These are phyloP conservation scores for Pseudorectes ferrugineus DNA, from an alignment of 2,113 vertebrate species.

Conservation along the genomic window DNA sequence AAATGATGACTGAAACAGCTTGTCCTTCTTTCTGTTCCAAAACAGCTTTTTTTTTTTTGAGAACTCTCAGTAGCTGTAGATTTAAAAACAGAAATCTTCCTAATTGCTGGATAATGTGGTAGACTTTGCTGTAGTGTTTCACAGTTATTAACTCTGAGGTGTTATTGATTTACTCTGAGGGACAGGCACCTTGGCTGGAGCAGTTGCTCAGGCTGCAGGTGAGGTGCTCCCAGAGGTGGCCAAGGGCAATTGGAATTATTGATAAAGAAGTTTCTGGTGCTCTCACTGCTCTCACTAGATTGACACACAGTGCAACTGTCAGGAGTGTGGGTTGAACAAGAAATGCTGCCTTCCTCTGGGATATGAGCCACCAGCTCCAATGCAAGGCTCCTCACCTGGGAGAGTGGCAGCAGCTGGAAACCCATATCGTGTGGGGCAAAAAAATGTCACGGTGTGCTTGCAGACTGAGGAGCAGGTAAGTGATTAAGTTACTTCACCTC, in stretches of 20 bases:
- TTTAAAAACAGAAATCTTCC: constrained; percentile 8
- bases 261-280: neutral
- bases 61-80: neutral
- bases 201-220: neutral
- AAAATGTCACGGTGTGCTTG: neutral
- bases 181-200: neutral
- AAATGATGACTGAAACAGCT: constrained; percentile 28
- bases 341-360: neutral
- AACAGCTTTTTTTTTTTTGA: constrained; percentile 9
- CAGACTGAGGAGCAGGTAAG: neutral
- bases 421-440: neutral
- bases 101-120: constrained; percentile 31
- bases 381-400: neutral
- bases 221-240: neutral
- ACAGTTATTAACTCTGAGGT: neutral
- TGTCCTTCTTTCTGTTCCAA: constrained; percentile 43
- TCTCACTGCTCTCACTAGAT: accelerated
- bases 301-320: neutral
- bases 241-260: neutral
- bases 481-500: neutral
- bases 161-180: neutral
- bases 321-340: neutral
- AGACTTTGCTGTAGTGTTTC: neutral
- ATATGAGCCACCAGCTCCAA: neutral
- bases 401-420: neutral